A percentile compares a stretch with the other conserved stretches of the same genome.
Conservation (phyloP, 2,113 vertebrate species). For the Cathartes aura region DNA sequence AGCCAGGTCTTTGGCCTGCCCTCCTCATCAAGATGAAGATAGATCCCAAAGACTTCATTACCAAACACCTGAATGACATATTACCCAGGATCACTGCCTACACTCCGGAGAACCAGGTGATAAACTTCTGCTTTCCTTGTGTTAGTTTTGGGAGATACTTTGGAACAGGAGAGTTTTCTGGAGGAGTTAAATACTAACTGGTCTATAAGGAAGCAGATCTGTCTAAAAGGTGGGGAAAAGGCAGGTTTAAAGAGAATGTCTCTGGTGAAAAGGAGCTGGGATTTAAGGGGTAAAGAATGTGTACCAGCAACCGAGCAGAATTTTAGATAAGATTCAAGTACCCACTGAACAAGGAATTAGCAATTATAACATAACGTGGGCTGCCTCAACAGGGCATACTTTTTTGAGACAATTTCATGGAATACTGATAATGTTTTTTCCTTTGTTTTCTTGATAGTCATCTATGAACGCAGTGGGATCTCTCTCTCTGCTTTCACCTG, state of each 20-base stretch:
- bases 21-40: slow-evolving; percentile 91
- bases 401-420: background rate
- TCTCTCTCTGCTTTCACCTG: slow-evolving; percentile 86
- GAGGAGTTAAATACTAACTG: background rate
- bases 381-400: background rate
- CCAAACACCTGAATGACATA: slow-evolving; percentile 85
- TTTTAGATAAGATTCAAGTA: background rate
- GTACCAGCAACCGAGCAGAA: background rate
- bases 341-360: background rate
- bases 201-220: background rate
- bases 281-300: background rate
- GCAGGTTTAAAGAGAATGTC: background rate
- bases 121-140: background rate
- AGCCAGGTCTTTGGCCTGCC: slow-evolving; percentile 85
- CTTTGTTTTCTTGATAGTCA: slow-evolving; percentile 78
- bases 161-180: background rate
- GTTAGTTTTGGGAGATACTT: background rate
- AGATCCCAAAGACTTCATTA: slow-evolving; percentile 85
- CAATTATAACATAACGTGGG: background rate
- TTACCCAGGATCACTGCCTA: slow-evolving; percentile 82
- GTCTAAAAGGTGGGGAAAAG: background rate
- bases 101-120: slow-evolving; percentile 83
- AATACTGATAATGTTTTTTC: slow-evolving; percentile 3
- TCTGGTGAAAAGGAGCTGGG: background rate
- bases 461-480: slow-evolving; percentile 88